Base-by-base conservation (phyloP, 2,888 invertebrate species). In the Cataglyphis cursor region DNA sequence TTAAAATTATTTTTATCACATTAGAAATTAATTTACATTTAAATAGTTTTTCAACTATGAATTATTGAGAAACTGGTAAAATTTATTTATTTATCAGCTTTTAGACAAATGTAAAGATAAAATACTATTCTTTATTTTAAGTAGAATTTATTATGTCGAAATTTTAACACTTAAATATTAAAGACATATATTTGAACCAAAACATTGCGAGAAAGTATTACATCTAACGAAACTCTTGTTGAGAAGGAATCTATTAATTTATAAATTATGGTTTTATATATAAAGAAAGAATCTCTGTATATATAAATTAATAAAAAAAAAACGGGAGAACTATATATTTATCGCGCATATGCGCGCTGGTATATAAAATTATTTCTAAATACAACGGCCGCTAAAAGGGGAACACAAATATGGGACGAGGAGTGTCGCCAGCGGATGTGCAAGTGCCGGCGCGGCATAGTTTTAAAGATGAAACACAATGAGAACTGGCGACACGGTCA, bases 401-500 rank as follows among this genome's bases (percentile, higher is more conserved):
- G 54, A 75, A 62, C 28, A 75, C 38, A 72, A 75, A 75, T 75
- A 75, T 82, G 48, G 65, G 64, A 59, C 54, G 70, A 82, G 75
- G 81, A 73, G 54, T 59, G 35, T 74, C 61, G 51, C 18, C 64
- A 82, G 59, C 82, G 87, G 84, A 87, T 82, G 76, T 65, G 81
- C 38, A 72, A 84, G 72, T 86, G 21, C 76, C 78, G 65, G 62
- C 41, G 41, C 31, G 62, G 62, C 75, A 75, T 75, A 74, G 72
- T 68, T 72, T 88, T 66, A 83, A 86, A 89, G 82, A 85, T 75
- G 84, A 85, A 87, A 90, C 88, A 90, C 89, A 91, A 92, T 91
- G 87, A 72, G 84, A 87, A 89, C 85, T 75, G 84, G 87, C 86
- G 89, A 87, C 85, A 88, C 82, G 90, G 87, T 90, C 87, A 88